Evolutionary conservation across 2,797 vertebrate species (phyloP), one percentile per base, ranked within the genome.

Genomic region (Chelmon rostratus): DNA sequence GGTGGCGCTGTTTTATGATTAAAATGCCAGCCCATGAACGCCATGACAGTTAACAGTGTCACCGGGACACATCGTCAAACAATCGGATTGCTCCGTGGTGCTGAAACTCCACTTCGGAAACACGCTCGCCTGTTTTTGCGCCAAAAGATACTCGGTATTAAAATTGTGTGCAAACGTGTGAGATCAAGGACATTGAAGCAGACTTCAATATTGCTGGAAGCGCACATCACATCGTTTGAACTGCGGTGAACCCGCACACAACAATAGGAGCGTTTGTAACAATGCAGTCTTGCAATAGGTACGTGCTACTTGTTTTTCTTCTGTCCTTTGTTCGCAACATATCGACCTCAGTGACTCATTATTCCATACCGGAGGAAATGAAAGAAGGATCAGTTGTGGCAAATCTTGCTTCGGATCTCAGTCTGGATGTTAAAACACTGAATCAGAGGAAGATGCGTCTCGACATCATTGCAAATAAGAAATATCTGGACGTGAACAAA

Each of bases 341-440:
- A 40, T 57, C 37, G 5, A 72, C 50, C 0, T 68, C 68, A 31
- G 89, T 54, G 12, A 59, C 67, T 9, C 79, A 76, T 61, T 81
- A 81, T 54, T 81, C 79, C 5, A 58, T 94, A 87, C 83, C 85
- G 0, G 95, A 96, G 49, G 94, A 96, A 68, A 84, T 91, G 86
- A 91, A 93, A 52, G 88, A 81, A 71, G 92, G 92, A 8, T 90
- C 87, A 0, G 78, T 95, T 38, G 90, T 96, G 16, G 93, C 92
- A 2, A 95, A 92, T 66, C 68, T 96, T 64, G 91, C 93, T 4
- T 82, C 84, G 2, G 94, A 95, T 78, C 79, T 96, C 59, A 86
- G 86, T 3, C 72, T 96, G 2, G 80, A 86, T 21, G 21, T 77
- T 3, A 87, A 68, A 47, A 91, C 93, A 2, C 44, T 95, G 4